Base-by-base conservation (phyloP, 2,888 invertebrate species). In the Drosophila nigricruria region DNA sequence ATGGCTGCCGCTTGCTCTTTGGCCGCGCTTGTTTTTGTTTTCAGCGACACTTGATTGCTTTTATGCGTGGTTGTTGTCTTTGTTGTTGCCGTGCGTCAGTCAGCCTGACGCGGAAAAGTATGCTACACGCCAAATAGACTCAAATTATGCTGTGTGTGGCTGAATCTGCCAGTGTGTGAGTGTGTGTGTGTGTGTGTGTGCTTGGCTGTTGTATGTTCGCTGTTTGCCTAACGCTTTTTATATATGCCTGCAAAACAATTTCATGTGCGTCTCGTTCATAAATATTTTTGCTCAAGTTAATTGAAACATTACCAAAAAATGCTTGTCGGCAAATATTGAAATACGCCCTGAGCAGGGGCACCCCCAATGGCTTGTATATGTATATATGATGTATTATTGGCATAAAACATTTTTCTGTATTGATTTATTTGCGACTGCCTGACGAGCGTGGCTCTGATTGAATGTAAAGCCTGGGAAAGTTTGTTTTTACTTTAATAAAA, bases 271-370 rank as follows among this genome's bases (percentile, higher is more conserved):
- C 59, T 34, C 56, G 71, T 54, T 54, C 84, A 86, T 85, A 87
- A 85, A 85, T 85, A 87, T 84, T 84, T 82, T 84, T 80, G 78
- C 77, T 75, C 82, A 82, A 84, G 87, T 84, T 85, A 85, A 85
- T 85, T 85, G 85, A 85, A 85, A 85, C 85, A 85, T 85, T 84
- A 85, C 82, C 78, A 76, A 87, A 83, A 83, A 81, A 81, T 77
- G 77, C 76, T 83, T 69, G 81, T 75, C 70, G 77, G 76, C 79
- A 83, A 84, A 83, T 85, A 83, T 83, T 83, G 79, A 83, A 77
- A 83, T 73, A 73, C 71, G 73, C 59, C 40, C 64, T 38, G 62
- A 23, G 18, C 32, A 25, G 16, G 50, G 42, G 12, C 16, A n/a
- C 36, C 49, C 23, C 60, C 61, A 59, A 73, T 62, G 54, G 45